phyloP scores from a whole-genome alignment of 30 jellyfish, hydroid and myxozoan species.

The Nemopilema nomurai region DNA sequence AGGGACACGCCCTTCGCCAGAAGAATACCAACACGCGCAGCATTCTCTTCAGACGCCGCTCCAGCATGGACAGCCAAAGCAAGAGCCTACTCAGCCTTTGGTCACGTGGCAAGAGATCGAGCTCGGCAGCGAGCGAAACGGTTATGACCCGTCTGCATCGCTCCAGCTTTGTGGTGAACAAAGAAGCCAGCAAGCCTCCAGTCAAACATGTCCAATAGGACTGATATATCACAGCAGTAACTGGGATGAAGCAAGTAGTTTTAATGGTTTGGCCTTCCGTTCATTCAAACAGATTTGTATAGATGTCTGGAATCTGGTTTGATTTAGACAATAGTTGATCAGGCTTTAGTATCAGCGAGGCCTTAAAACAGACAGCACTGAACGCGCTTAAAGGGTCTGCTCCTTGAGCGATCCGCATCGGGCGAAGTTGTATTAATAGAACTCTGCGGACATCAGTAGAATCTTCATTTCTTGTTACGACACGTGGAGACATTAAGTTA shows the following conservation, averaged over 20 bases:
- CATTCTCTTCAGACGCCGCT: conserved; percentile 26
- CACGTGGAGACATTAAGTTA: too few relatives aligned
- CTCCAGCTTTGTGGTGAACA: conserved; percentile 14
- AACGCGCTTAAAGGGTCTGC: neutral
- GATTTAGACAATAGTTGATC: neutral
- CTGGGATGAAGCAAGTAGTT: neutral
- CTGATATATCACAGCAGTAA: neutral
- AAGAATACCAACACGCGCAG: conserved; percentile 7
- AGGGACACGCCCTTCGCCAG: neutral
- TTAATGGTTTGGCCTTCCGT: neutral
- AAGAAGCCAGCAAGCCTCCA: conserved; percentile 17
- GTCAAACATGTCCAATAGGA: neutral
- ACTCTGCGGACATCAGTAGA: too few relatives aligned
- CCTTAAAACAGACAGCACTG: neutral
- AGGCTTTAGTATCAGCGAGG: neutral
- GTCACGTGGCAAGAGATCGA: conserved; percentile 48
- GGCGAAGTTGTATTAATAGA: too few relatives aligned
- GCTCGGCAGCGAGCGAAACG: conserved; percentile 43
- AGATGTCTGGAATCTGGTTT: too few relatives aligned
- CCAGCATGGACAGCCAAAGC: conserved; percentile 61
- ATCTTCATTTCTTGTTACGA: too few relatives aligned
- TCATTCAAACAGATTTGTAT: neutral
- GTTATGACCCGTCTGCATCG: conserved; percentile 26
- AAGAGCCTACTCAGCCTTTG: conserved; percentile 63
- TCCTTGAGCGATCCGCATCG: too few relatives aligned